phyloP scores from a whole-genome alignment of 2,888 invertebrate species.

The Diarsia brunnea region DNA sequence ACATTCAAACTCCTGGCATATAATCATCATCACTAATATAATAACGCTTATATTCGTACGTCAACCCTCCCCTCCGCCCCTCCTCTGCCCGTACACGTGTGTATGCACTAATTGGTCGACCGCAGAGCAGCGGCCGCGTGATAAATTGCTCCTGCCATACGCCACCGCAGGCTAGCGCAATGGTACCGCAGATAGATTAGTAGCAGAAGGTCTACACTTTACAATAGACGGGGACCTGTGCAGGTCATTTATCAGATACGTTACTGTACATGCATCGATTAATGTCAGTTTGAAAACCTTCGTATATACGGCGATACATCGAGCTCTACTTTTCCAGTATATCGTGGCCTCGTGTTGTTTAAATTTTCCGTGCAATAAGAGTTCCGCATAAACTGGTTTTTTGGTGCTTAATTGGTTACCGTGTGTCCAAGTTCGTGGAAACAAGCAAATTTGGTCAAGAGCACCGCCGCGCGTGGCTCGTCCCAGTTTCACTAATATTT shows the following conservation, averaged over 20 bases:
- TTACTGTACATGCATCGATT: neutral
- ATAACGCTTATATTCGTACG: neutral
- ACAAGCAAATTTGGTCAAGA: neutral
- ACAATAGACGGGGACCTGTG: neutral
- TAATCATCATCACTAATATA: slow-evolving; percentile 1
- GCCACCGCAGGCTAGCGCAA: slow-evolving; percentile 54
- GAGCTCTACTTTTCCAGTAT: too few species aligned
- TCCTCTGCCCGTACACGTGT: slow-evolving; percentile 22
- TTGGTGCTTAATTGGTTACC: too few species aligned
- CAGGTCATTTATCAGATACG: neutral
- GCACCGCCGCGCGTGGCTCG: neutral
- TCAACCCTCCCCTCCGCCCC: neutral
- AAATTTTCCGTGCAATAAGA: too few species aligned
- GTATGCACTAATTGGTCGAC: slow-evolving; percentile 67
- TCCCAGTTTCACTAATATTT: neutral
- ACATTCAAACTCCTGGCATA: neutral
- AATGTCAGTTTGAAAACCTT: neutral
- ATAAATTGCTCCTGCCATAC: slow-evolving; percentile 62
- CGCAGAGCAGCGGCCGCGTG: slow-evolving; percentile 61
- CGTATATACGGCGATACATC: neutral
- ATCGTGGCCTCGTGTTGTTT: too few species aligned
- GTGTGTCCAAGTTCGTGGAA: neutral
- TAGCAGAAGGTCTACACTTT: slow-evolving; percentile 3
- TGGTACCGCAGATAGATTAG: slow-evolving; percentile 45
- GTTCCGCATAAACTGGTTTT: too few species aligned